These are phyloP conservation scores for Rhamnusium bicolor DNA, from an alignment of 2,888 invertebrate species.

Conservation along the genomic window DNA sequence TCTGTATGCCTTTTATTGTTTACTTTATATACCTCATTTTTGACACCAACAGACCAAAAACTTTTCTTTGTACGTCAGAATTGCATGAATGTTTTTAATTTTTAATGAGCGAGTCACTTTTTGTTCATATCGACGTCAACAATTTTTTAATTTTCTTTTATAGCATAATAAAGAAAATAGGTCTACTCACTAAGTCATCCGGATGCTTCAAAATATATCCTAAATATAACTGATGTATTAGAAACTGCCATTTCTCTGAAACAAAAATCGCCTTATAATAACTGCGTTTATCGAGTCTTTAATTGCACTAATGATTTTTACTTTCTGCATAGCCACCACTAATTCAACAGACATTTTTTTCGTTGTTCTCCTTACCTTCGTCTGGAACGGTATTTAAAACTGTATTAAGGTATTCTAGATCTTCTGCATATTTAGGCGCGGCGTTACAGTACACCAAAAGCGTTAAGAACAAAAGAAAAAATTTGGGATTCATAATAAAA, in stretches of 20 bases:
- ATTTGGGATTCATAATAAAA: background rate
- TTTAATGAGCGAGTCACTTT: too few relatives aligned
- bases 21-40: too few relatives aligned
- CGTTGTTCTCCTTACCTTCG: background rate
- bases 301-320: too few relatives aligned
- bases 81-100: too few relatives aligned
- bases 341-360: background rate
- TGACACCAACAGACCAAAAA: too few relatives aligned
- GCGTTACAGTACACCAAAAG: background rate
- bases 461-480: background rate
- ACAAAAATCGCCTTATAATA: too few relatives aligned
- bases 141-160: too few relatives aligned
- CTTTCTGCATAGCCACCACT: background rate
- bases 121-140: too few relatives aligned
- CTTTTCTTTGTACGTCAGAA: too few relatives aligned
- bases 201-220: slow-evolving; percentile 33
- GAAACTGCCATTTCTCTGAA: slow-evolving; percentile 30
- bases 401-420: background rate
- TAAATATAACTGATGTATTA: slow-evolving; percentile 28
- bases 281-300: too few relatives aligned
- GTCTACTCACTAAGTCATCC: slow-evolving; percentile 26
- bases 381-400: slow-evolving; percentile 3
- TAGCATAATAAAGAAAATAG: too few relatives aligned
- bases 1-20: too few relatives aligned
- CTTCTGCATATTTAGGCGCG: background rate